Base-by-base conservation (phyloP, 2,888 invertebrate genomes). In the Saturnia japonica region DNA sequence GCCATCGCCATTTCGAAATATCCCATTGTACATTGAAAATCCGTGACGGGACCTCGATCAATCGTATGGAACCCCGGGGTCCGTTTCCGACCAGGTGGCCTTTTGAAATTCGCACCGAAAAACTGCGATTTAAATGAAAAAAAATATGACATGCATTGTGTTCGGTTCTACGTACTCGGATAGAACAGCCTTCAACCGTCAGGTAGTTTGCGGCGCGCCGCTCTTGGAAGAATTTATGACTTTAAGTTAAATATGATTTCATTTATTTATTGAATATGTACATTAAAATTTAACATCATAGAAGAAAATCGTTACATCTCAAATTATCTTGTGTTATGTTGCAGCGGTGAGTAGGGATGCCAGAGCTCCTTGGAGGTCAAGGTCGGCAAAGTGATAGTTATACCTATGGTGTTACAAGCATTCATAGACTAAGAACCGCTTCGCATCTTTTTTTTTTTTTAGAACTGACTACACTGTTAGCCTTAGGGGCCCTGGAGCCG, bases 21-120 rank as follows among this genome's bases (percentile, higher is more conserved):
- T 70, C 83, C 82, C 86, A 84, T 86, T 84, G 85, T 88, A 84
- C 81, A 87, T 88, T 88, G 80, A 86, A 83, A 83, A 84, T 84
- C 85, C 84, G 81, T 83, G 87, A 87, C 87, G 88, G 87, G 88
- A 85, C 91, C 88, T 89, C 89, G 89, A 92, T 93, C 93, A 92
- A 92, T 92, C 93, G 93, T 85, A 75, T 76, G 87, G 90, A 90
- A 92, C 94, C 94, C 93, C 88, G 90, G 91, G 93, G 93, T 82
- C 85, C 88, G 88, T 91, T 93, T 94, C 93, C 93, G 93, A 92
- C 93, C 94, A 94, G 93, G 94, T 94, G 93, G 90, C 86, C 88
- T 87, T 90, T 88, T 89, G 94, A 92, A 92, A 93, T 93, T 92
- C 89, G 91, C 85, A 83, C 88, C 91, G 91, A 91, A 90, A 91